Evolutionary conservation across 2,888 invertebrate genomes (phyloP), one percentile per base, ranked within the genome.

Genomic region (Hesperia comma): DNA sequence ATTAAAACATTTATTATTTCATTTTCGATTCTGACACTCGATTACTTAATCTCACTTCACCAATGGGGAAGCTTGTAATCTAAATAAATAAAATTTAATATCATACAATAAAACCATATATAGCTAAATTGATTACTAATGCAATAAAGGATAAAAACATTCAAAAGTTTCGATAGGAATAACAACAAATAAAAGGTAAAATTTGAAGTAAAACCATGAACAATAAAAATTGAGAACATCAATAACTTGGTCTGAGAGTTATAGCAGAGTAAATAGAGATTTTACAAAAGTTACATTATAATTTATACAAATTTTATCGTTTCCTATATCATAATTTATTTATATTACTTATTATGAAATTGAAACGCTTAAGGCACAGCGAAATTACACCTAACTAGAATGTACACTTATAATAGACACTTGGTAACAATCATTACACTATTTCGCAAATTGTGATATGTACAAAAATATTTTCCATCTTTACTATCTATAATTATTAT

Each of bases 291-390:
- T 83, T 85, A 86, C 82, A 80, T 79, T 78, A 77, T 74, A 60
- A 75, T 77, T 84, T 82, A 78, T 86, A 85, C 85, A 87, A 87
- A 85, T 82, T 82, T 86, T 85, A 86, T 88, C 85, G 78, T 82
- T 79, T 78, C 79, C 84, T 83, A 79, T 79, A 79, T 80, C 77
- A 76, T 79, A 66, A 53, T 58, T 57, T 73, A 70, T 70, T 71
- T 69, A 71, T 71, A 71, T 85, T 86, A 87, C 78, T 84, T 82
- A 83, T 83, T 21, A 84, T 85, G 85, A 92, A 92, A 92, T 92
- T 92, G 92, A 92, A 90, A 92, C 92, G 88, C 90, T 83, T 92
- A 92, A 92, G 92, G 92, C 92, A 92, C 92, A 86, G 89, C 87
- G 84, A 88, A 87, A 86, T 91, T 91, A 90, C 86, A 85, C 76